These are phyloP conservation scores for Microcebus tavaratra DNA, from an alignment of 2,113 vertebrate genomes.

Conservation along the genomic window DNA sequence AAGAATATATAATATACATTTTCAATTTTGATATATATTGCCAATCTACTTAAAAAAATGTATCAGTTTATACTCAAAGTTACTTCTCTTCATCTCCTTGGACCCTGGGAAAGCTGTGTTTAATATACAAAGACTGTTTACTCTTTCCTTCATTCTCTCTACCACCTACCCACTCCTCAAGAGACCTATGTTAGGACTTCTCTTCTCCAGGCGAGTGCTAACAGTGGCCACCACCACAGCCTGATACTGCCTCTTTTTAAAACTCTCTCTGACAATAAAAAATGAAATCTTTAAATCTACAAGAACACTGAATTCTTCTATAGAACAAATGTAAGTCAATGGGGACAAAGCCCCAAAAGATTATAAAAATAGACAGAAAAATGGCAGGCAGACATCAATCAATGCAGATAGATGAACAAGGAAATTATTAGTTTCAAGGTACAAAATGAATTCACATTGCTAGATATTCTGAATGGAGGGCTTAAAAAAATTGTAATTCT, in stretches of 20 bases:
- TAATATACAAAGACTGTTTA: neutral
- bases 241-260: neutral
- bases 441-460: neutral
- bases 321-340: neutral
- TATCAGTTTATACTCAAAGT: neutral
- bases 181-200: neutral
- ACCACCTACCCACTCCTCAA: neutral
- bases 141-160: neutral
- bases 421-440: neutral
- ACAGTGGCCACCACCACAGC: neutral
- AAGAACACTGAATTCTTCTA: neutral
- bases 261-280: neutral
- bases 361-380: neutral
- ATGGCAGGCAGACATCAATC: neutral
- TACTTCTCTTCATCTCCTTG: neutral
- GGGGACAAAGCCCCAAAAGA: neutral
- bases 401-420: neutral
- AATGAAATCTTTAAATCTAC: neutral
- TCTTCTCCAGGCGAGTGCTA: neutral
- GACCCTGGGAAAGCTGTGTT: neutral
- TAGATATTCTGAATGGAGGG: neutral
- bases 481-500: neutral
- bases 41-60: neutral
- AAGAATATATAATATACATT: neutral
- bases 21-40: neutral